Base-by-base conservation (phyloP, 2,797 vertebrate genomes). In the Cossypha niveicapilla region DNA sequence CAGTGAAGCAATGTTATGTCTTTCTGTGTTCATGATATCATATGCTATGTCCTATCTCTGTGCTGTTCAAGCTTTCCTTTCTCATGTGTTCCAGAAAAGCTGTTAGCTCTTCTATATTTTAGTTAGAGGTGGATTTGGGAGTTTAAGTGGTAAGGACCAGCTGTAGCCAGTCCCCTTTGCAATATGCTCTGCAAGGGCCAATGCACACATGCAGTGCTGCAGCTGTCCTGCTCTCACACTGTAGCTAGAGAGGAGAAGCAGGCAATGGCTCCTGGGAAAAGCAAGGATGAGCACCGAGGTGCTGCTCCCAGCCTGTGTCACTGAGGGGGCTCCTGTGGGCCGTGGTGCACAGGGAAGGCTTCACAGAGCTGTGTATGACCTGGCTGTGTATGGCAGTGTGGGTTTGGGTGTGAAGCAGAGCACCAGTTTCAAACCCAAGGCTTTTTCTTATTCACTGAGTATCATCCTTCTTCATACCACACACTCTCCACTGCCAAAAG, bases 151-250 rank as follows among this genome's bases (percentile, higher is more conserved):
- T 25, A 21, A 71, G 30, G 61, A 66, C 4, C 30, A 28, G 13
- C 19, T 61, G 41, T 10, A 41, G 70, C 27, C 17, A 24, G 34
- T 11, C 1, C 9, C 8, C 6, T 50, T 10, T 35, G 37, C 14
- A 61, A 27, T 6, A 17, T 3, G 1, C 22, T 53, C n/a, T 4
- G 2, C 0, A 0, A 35, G 13, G 37, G 42, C 47, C n/a, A 9
- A 23, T 4, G 19, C n/a, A 34, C 4, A 6, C 0, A 2, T 3
- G 39, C 42, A 30, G 18, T 4, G 18, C 17, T 42, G 44, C 63
- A 51, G 22, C 34, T 30, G 37, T 24, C n/a, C 12, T 6, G 10
- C 14, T 23, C 3, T 1, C 10, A 13, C 10, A 24, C 34, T 18
- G 6, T 11, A 18, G 32, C 22, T 37, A 12, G 17, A 3, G 1